Conservation (phyloP, 1,140 invertebrate genomes). For the Drosophila watanabei region DNA sequence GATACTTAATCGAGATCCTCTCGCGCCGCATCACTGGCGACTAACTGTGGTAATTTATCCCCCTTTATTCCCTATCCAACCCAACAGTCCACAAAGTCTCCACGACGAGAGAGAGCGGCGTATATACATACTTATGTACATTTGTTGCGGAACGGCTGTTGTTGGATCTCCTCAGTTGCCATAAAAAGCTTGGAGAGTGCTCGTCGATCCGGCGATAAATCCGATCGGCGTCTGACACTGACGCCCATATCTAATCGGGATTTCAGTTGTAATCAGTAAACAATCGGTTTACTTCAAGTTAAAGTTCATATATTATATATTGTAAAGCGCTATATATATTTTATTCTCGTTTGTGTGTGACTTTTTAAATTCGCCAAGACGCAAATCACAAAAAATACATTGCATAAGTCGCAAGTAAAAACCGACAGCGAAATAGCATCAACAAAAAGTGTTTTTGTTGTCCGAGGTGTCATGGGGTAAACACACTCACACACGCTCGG, state of each 20-base stretch:
- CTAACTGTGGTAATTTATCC: constrained; percentile 49
- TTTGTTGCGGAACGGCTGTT: not conserved
- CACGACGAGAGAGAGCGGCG: not conserved
- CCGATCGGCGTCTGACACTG: constrained; percentile 18
- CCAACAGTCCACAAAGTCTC: constrained; percentile 7
- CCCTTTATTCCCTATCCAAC: no score
- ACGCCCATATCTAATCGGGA: constrained; percentile 29
- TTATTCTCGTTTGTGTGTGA: constrained; percentile 36
- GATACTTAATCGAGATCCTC: constrained; percentile 84
- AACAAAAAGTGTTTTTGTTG: constrained; percentile 56
- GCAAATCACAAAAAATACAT: constrained; percentile 72
- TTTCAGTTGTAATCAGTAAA: constrained; percentile 27
- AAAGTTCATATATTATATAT: not conserved
- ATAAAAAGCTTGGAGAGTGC: constrained; percentile 15
- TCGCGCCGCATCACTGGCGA: constrained; percentile 84
- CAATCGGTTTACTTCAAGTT: constrained; percentile 6
- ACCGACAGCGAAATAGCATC: constrained; percentile 50
- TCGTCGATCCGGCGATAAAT: constrained; percentile 20
- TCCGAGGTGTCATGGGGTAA: constrained; percentile 33
- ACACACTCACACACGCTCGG: constrained; percentile 16
- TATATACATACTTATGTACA: not conserved
- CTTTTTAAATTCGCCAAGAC: constrained; percentile 68
- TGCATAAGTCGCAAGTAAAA: constrained; percentile 75
- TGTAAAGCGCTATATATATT: constrained; percentile 1
- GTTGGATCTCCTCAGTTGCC: constrained; percentile 10